Evolutionary conservation across 2,113 vertebrate genomes (phyloP).

Genomic region (Butorides virescens): DNA sequence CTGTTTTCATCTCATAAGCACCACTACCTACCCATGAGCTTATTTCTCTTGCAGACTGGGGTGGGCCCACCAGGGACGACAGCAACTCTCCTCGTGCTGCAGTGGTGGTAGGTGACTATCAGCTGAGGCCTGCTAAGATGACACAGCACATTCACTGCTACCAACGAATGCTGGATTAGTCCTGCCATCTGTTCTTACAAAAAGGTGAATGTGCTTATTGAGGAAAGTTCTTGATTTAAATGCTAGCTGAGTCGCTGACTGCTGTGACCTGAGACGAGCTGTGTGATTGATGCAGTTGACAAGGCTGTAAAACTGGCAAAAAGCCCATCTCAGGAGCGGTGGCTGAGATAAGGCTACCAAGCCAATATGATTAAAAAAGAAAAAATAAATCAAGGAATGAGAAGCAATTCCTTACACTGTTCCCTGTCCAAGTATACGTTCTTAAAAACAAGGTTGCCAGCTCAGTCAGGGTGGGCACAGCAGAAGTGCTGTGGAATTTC

Average conservation of each 20-base stretch:
- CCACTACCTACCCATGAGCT: not conserved
- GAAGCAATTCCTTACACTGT: not conserved
- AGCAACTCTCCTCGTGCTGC: fast-evolving
- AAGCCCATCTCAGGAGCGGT: not conserved
- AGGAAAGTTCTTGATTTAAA: not conserved
- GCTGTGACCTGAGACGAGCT: not conserved
- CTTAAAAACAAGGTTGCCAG: not conserved
- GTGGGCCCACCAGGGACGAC: not conserved
- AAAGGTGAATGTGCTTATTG: not conserved
- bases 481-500: not conserved
- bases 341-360: not conserved
- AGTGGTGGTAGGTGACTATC: not conserved
- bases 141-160: not conserved
- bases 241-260: not conserved
- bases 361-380: not conserved
- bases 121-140: not conserved
- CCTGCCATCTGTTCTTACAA: not conserved
- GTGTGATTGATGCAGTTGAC: not conserved
- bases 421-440: not conserved
- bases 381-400: not conserved
- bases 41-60: not conserved
- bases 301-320: not conserved
- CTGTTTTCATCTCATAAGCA: not conserved
- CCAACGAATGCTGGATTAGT: not conserved
- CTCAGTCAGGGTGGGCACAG: not conserved